Conservation (phyloP, 1,140 invertebrate species). For the Leptopilina clavipes region DNA sequence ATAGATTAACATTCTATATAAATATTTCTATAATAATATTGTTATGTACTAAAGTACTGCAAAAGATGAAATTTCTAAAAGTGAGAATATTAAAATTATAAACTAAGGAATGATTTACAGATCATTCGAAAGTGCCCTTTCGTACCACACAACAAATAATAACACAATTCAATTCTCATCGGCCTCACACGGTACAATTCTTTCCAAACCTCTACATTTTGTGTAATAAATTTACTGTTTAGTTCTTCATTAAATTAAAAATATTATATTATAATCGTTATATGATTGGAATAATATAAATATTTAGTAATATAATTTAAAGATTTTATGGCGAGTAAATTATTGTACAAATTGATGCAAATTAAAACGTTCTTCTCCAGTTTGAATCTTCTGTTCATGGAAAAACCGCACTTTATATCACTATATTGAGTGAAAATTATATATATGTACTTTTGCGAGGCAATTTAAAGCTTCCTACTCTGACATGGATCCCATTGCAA, state of each 20-base stretch:
- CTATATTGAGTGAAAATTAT: slow-evolving; percentile 4
- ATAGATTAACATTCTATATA: slow-evolving; percentile 31
- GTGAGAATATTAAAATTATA: slow-evolving; percentile 11
- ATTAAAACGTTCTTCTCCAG: not conserved
- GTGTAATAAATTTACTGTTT: not conserved
- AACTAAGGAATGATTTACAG: slow-evolving; percentile 32
- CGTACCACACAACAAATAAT: not conserved
- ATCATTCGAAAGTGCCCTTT: slow-evolving; percentile 31
- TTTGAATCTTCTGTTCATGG: not conserved
- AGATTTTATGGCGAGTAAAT: slow-evolving; percentile 19
- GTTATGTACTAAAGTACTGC: slow-evolving; percentile 3
- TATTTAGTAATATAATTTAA: not conserved
- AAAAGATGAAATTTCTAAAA: slow-evolving; percentile 14
- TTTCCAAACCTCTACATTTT: not conserved
- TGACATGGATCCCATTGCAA: not conserved
- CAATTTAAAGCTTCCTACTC: slow-evolving; percentile 21
- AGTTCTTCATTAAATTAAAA: slow-evolving; percentile 18
- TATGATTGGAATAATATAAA: slow-evolving; percentile 20
- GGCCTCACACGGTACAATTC: not conserved
- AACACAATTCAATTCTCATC: slow-evolving; percentile 24
- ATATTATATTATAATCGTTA: not conserved
- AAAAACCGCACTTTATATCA: slow-evolving; percentile 12
- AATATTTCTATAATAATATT: not conserved
- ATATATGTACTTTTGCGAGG: slow-evolving; percentile 3
- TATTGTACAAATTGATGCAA: slow-evolving; percentile 14